Evolutionary conservation across 2,888 invertebrate species (phyloP).

Genomic region (Microplitis manilae): DNA sequence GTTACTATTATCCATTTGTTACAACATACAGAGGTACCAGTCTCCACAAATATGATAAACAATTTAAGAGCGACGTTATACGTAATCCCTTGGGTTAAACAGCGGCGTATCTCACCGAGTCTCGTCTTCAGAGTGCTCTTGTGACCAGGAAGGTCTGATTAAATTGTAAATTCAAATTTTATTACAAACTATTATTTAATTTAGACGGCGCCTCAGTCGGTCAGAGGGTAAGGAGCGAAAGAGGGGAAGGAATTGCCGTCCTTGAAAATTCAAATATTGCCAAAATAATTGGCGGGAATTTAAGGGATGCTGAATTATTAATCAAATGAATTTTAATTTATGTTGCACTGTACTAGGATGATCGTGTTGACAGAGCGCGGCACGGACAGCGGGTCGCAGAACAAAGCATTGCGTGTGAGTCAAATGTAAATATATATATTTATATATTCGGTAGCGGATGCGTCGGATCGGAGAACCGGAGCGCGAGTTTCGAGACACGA

Average conservation of each 20-base stretch:
- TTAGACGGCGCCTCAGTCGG: constrained; percentile 52
- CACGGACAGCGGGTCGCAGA: too few relatives aligned
- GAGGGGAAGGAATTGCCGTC: constrained; percentile 26
- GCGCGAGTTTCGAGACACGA: constrained; percentile 20
- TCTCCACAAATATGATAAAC: too few relatives aligned
- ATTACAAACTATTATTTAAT: constrained; percentile 65
- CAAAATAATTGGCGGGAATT: constrained; percentile 27
- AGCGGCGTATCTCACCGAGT: not conserved
- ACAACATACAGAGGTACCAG: too few relatives aligned
- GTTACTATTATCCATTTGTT: too few relatives aligned
- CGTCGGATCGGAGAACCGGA: not conserved
- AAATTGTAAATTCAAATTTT: constrained; percentile 66
- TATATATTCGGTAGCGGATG: not conserved
- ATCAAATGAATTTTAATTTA: not conserved
- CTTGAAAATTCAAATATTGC: constrained; percentile 34
- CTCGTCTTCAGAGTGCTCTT: not conserved
- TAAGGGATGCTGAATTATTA: not conserved
- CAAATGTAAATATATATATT: too few relatives aligned
- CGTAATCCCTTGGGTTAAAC: too few relatives aligned
- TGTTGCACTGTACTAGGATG: too few relatives aligned
- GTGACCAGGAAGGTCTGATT: constrained; percentile 49
- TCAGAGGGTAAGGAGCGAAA: constrained; percentile 19
- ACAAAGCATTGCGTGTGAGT: too few relatives aligned
- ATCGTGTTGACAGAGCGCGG: too few relatives aligned
- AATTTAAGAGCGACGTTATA: too few relatives aligned